A percentile compares a stretch with the other conserved stretches of the same genome.
Evolutionary conservation across 1,140 invertebrate species (phyloP).

Genomic region (Polypedilum vanderplanki): DNA sequence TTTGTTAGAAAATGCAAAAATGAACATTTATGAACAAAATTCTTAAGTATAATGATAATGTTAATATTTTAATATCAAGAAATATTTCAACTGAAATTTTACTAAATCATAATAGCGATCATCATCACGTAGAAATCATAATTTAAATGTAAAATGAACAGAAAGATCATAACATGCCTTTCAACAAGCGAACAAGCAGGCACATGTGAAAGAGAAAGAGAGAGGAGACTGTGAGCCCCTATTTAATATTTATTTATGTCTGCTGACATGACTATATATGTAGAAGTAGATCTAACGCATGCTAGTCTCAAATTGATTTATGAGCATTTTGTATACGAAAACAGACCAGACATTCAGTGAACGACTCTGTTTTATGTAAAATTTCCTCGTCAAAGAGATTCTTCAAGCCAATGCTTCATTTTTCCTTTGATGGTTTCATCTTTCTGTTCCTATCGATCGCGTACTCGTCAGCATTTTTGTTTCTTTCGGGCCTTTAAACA

Average conservation of each 20-base stretch:
- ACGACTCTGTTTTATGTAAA: conserved; percentile 17
- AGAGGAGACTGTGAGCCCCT: neutral
- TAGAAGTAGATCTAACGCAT: neutral
- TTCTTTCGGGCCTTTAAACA: neutral
- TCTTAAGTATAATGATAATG: no score
- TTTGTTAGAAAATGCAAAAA: neutral
- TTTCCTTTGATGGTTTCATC: neutral
- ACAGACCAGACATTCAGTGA: neutral
- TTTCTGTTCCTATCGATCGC: neutral
- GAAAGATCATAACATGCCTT: conserved; percentile 12
- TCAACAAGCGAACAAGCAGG: neutral
- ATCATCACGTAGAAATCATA: neutral
- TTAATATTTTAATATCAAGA: no score
- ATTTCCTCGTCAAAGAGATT: neutral
- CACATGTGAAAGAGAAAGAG: no score
- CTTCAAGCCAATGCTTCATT: neutral
- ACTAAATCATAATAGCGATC: conserved; percentile 3
- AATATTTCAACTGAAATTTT: neutral
- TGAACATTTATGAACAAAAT: neutral
- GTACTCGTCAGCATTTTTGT: neutral
- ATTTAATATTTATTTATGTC: conserved; percentile 20
- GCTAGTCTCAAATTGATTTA: conserved; percentile 7
- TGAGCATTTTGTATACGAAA: neutral
- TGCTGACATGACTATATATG: neutral
- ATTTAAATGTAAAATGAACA: neutral